These are phyloP conservation scores for Pissodes strobi DNA, from an alignment of 1,140 invertebrate species.

Conservation along the genomic window DNA sequence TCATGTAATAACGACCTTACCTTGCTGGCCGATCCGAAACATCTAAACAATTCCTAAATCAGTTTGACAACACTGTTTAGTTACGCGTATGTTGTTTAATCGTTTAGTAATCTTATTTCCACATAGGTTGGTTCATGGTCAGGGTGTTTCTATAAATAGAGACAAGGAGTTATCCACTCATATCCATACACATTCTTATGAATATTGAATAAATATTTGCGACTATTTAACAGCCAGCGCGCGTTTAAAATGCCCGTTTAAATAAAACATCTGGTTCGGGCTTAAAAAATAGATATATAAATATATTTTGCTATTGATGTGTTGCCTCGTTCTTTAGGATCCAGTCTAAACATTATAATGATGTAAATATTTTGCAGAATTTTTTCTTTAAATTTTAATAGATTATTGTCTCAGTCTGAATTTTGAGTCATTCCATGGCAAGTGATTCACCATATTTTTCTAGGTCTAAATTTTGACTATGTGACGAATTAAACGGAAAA, in stretches of 20 bases:
- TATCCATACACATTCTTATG: constrained; percentile 31
- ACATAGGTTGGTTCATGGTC: constrained; percentile 36
- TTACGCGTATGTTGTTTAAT: constrained; percentile 25
- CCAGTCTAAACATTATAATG: no score
- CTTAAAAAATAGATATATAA: background rate
- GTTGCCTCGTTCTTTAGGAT: no score
- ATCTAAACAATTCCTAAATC: background rate
- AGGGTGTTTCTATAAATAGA: constrained; percentile 34
- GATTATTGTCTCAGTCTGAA: no score
- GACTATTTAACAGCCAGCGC: constrained; percentile 13
- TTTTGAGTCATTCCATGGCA: no score
- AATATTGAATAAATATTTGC: constrained; percentile 32
- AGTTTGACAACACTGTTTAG: constrained; percentile 1
- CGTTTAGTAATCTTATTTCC: constrained; percentile 29
- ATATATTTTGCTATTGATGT: no score
- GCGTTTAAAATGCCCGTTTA: constrained; percentile 12
- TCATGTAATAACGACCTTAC: no score
- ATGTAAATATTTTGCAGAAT: no score
- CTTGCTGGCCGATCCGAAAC: background rate
- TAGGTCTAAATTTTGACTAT: no score
- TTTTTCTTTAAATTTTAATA: no score
- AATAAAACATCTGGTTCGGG: constrained; percentile 1
- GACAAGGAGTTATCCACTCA: constrained; percentile 29
- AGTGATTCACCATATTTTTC: no score
- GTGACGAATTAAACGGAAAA: no score